Evolutionary conservation across 2,113 vertebrate genomes (phyloP).

Genomic region (Papio anubis): DNA sequence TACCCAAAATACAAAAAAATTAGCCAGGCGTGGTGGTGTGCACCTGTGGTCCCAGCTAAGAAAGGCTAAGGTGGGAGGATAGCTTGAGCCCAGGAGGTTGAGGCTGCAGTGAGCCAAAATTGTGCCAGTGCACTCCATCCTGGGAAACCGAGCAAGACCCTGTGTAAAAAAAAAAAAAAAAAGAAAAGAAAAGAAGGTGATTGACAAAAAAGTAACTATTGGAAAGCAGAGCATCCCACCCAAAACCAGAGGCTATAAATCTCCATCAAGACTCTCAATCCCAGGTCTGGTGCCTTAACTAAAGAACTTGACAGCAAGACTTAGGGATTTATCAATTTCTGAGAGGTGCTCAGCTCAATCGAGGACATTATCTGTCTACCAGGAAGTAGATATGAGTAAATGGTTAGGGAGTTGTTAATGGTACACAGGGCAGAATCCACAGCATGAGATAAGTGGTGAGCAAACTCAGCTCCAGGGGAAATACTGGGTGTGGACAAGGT

Average conservation of each 20-base stretch:
- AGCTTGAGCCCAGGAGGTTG: too few species aligned
- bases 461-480: background rate
- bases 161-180: too few species aligned
- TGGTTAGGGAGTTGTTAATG: background rate
- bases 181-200: background rate
- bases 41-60: too few species aligned
- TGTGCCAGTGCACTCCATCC: too few species aligned
- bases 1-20: too few species aligned
- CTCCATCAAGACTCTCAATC: background rate
- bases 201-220: background rate
- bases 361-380: background rate
- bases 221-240: background rate
- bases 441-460: background rate
- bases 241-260: background rate
- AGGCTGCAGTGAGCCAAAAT: too few species aligned
- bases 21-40: too few species aligned
- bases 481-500: background rate
- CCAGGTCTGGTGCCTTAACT: background rate
- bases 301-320: background rate
- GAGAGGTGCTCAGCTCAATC: background rate
- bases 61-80: too few species aligned
- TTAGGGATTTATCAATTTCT: background rate
- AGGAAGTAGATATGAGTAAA: background rate
- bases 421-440: background rate
- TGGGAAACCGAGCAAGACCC: too few species aligned